Conservation (phyloP, 1,140 invertebrate species). For the Myzus persicae region DNA sequence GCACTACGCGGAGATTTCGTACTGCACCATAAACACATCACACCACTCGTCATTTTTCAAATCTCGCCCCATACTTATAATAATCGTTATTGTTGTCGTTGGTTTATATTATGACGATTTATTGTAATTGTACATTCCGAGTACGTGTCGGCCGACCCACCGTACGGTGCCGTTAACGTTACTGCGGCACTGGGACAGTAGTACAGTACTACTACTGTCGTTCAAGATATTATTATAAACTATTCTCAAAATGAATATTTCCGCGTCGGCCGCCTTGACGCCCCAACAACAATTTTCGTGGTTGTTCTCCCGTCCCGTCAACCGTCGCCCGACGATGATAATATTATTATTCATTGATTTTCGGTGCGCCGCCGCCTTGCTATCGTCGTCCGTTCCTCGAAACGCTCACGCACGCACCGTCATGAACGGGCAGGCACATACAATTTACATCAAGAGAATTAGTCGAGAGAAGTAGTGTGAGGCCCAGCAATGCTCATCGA, state of each 20-base stretch:
- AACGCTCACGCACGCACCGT: background rate
- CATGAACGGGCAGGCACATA: background rate
- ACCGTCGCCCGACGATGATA: background rate
- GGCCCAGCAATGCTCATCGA: background rate
- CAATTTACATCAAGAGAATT: background rate
- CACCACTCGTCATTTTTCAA: background rate
- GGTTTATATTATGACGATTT: too few relatives aligned
- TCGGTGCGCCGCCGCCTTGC: background rate
- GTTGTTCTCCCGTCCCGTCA: background rate
- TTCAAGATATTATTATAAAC: background rate
- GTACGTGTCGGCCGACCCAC: background rate
- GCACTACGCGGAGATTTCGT: background rate
- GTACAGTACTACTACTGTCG: too few relatives aligned
- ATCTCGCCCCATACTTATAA: too few relatives aligned
- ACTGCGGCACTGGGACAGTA: too few relatives aligned
- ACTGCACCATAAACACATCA: background rate
- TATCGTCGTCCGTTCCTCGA: background rate
- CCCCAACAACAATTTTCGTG: background rate
- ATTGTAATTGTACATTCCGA: background rate
- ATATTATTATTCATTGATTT: slow-evolving; percentile 35
- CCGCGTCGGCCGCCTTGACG: background rate
- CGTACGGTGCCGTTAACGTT: background rate
- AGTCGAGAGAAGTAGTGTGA: background rate
- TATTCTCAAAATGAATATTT: background rate
- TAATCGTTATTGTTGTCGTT: too few relatives aligned